Evolutionary conservation across 2,888 invertebrate species (phyloP), one percentile per base, ranked within the genome.

Genomic region (Pterostichus madidus): DNA sequence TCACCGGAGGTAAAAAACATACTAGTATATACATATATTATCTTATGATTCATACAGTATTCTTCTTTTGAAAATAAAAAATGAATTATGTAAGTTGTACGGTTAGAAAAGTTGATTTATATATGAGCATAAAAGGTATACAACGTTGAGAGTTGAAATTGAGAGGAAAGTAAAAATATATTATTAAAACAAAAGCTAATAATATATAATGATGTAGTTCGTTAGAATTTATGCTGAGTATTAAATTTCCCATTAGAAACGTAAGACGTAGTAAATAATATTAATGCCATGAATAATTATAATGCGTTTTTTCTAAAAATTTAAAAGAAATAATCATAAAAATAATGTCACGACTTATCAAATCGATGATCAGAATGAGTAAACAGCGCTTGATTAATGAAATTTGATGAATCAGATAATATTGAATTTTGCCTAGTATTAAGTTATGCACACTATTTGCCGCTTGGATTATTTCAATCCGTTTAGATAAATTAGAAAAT

Each of bases 21-120:
- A 35, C 32, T 35, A 64, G 13, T 32, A 64, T 5, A 35, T 64
- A 32, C n/a, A 64, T 64, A 64, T 35, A 64, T 64, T 64, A 64
- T n/a, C 32, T 64, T 13, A 64, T 64, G 64, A 64, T 64, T 64
- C 64, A 64, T 64, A 64, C 64, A 32, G n/a, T 64, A 64, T 64
- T 64, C 64, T 64, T 64, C 64, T 64, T 11, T 0, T 1, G 0
- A 31, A 32, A 61, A 32, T 32, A 64, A 64, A 56, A 64, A 35
- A 64, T 64, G 35, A 64, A 64, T 64, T 64, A 64, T 64, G 64
- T 64, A 64, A 64, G n/a, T 7, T 64, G 31, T 61, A 64, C 64
- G 13, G 64, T 64, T 64, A 64, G 31, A 64, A 64, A 64, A 64
- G 32, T n/a, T 32, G 64, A 64, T 35, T 64, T 64, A 64, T 64